A percentile compares a stretch with the other conserved stretches of the same genome.
Evolutionary conservation across 2,888 invertebrate species (phyloP).

Genomic region (Azorinus chamasolen): DNA sequence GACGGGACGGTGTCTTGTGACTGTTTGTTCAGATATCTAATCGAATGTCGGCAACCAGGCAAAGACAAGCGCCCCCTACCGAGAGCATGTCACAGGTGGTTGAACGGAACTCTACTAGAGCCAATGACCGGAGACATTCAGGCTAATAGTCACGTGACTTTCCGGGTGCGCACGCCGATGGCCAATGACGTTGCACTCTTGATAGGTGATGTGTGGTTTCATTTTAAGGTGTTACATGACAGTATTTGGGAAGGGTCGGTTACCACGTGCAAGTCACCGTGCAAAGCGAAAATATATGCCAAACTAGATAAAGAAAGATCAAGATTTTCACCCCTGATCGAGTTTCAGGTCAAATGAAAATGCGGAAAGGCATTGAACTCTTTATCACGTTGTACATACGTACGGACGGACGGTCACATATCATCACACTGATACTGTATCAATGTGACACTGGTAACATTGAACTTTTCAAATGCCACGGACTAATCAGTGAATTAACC

Average conservation of each 20-base stretch:
- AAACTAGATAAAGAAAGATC: slow-evolving; percentile 76
- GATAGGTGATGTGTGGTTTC: slow-evolving; percentile 82
- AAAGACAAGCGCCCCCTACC: slow-evolving; percentile 80
- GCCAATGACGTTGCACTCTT: slow-evolving; percentile 82
- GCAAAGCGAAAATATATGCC: slow-evolving; percentile 78
- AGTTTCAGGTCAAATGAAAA: slow-evolving; percentile 76
- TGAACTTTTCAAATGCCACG: too few species aligned
- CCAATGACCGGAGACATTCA: slow-evolving; percentile 81
- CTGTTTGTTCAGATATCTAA: slow-evolving; percentile 82
- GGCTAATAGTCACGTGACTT: slow-evolving; percentile 76
- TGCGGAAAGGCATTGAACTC: background rate
- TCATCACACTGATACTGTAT: too few species aligned
- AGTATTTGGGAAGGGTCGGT: slow-evolving; percentile 80
- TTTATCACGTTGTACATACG: too few species aligned
- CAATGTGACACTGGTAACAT: too few species aligned
- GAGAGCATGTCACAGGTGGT: slow-evolving; percentile 82
- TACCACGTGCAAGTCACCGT: slow-evolving; percentile 70
- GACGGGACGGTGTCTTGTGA: slow-evolving; percentile 72
- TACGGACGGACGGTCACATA: too few species aligned
- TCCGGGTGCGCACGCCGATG: slow-evolving; percentile 81
- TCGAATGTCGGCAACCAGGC: slow-evolving; percentile 81
- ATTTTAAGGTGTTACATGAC: slow-evolving; percentile 79
- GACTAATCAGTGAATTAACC: too few species aligned
- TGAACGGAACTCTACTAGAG: slow-evolving; percentile 79
- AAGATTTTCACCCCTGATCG: slow-evolving; percentile 80